A percentile compares a stretch with the other conserved stretches of the same genome.
These are phyloP conservation scores for Mesembrinibis cayennensis DNA, from an alignment of 2,113 vertebrate genomes.

Conservation along the genomic window DNA sequence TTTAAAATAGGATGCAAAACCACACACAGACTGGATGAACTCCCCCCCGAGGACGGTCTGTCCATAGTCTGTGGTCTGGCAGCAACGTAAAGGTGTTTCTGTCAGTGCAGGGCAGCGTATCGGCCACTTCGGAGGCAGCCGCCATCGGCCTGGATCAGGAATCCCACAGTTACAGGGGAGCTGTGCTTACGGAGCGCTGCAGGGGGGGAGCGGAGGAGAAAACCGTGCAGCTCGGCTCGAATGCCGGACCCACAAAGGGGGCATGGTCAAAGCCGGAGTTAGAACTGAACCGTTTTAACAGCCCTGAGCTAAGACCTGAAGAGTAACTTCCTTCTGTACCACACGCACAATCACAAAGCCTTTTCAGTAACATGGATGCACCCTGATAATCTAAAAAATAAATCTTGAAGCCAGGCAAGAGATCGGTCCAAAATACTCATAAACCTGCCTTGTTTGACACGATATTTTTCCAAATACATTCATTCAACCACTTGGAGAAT, in stretches of 20 bases:
- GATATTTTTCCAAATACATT: neutral
- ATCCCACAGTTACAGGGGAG: neutral
- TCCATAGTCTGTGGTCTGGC: rapidly evolving
- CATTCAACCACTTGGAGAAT: neutral
- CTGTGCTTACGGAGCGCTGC: neutral
- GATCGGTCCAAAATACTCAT: neutral
- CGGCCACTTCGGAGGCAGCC: neutral
- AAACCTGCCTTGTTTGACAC: neutral
- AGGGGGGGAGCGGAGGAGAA: neutral
- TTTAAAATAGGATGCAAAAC: neutral
- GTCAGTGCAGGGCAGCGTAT: neutral
- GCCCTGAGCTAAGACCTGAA: neutral
- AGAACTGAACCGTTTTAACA: neutral
- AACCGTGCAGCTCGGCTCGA: neutral
- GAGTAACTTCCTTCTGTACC: neutral
- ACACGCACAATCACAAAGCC: neutral
- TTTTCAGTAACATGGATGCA: neutral
- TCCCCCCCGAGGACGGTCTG: neutral
- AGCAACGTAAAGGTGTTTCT: neutral
- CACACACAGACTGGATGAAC: neutral
- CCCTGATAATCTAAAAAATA: neutral
- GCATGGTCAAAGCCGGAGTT: neutral
- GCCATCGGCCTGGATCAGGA: neutral
- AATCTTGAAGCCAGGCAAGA: neutral
- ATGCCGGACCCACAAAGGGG: neutral